phyloP scores from a whole-genome alignment of 2,888 invertebrate species.

The Bombyx huttoni region DNA sequence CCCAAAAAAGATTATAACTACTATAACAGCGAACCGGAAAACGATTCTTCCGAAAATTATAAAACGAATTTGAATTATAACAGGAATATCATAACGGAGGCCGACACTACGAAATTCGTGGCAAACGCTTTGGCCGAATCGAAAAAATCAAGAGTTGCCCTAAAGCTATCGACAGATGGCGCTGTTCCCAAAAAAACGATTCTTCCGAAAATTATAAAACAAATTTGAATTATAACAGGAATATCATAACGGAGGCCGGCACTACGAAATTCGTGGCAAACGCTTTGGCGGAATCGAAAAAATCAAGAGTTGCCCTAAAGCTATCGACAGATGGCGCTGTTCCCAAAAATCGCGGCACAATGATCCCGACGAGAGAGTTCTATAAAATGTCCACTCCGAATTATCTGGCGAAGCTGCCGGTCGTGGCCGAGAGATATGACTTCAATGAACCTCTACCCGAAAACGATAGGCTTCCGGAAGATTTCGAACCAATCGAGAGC shows the following conservation, averaged over 20 bases:
- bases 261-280: too few relatives aligned
- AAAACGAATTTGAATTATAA: too few relatives aligned
- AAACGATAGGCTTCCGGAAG: slow-evolving; percentile 29
- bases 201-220: too few relatives aligned
- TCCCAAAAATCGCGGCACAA: slow-evolving; percentile 15
- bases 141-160: background rate
- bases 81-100: too few relatives aligned
- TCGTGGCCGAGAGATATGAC: slow-evolving; percentile 35
- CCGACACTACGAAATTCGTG: too few relatives aligned
- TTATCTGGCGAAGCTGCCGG: slow-evolving; percentile 30
- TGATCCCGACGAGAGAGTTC: slow-evolving; percentile 25
- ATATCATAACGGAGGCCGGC: too few relatives aligned
- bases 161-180: background rate
- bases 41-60: too few relatives aligned
- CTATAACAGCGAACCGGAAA: slow-evolving; percentile 13
- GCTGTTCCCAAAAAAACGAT: background rate
- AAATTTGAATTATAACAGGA: too few relatives aligned
- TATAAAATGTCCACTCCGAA: slow-evolving; percentile 34
- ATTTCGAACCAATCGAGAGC: slow-evolving; percentile 19
- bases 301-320: background rate
- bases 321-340: background rate
- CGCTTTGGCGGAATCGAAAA: too few relatives aligned
- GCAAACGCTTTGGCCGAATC: too few relatives aligned
- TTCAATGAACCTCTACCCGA: slow-evolving; percentile 49
- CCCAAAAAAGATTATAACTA: slow-evolving; percentile 26